phyloP scores from a whole-genome alignment of 2,797 vertebrate species.

The Lithobates sylvaticus region DNA sequence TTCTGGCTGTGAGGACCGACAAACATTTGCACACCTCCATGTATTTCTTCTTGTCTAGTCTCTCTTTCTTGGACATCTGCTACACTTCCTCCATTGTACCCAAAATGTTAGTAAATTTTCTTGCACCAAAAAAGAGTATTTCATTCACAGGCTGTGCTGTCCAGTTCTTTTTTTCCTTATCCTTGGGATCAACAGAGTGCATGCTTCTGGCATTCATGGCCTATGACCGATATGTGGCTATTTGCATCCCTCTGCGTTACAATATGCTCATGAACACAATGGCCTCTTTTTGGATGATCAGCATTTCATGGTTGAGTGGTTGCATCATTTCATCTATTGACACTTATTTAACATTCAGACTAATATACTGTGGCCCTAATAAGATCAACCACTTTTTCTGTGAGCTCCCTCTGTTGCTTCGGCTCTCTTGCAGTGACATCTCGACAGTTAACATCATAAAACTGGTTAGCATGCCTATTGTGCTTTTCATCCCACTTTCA shows the following conservation, averaged over 20 bases:
- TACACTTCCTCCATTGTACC: background rate
- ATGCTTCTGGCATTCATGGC: constrained; percentile 9
- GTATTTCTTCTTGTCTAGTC: background rate
- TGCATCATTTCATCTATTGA: background rate
- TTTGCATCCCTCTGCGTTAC: constrained; percentile 15
- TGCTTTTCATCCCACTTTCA: background rate
- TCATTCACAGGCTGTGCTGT: constrained; percentile 1
- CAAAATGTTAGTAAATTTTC: background rate
- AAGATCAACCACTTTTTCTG: constrained; percentile 13
- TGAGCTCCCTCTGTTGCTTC: background rate
- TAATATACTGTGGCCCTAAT: background rate
- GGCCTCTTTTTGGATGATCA: background rate
- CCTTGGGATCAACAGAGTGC: background rate
- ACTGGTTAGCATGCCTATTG: background rate
- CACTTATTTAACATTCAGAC: background rate
- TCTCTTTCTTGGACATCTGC: constrained; percentile 5
- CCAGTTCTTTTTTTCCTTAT: background rate
- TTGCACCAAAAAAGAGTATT: constrained; percentile 4
- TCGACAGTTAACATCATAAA: background rate
- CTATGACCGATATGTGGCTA: constrained; percentile 25
- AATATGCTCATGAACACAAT: background rate
- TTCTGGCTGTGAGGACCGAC: background rate
- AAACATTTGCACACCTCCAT: background rate
- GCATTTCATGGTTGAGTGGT: background rate
- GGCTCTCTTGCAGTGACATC: background rate